Conservation (phyloP, 2,113 vertebrate genomes). For the Mirza zaza region DNA sequence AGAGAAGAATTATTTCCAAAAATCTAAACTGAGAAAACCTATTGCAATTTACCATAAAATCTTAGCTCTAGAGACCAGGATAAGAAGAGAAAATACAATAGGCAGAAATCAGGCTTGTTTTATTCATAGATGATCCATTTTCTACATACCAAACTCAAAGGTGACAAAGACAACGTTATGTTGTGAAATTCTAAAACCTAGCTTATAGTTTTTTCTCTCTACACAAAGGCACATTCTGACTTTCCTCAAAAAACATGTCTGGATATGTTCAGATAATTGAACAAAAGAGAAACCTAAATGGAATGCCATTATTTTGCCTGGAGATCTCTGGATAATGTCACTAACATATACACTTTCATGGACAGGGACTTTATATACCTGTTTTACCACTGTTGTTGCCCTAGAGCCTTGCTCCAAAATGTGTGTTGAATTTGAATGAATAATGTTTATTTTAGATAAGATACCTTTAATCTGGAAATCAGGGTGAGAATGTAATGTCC, state of each 20-base stretch:
- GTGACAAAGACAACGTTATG: not conserved
- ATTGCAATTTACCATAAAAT: not conserved
- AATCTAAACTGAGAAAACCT: not conserved
- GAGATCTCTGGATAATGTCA: not conserved
- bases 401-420: not conserved
- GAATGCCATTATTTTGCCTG: not conserved
- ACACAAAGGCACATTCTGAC: not conserved
- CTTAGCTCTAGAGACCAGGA: not conserved
- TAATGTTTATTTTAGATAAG: not conserved
- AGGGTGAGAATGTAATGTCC: not conserved
- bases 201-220: not conserved
- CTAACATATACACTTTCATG: not conserved
- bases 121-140: not conserved
- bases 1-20: not conserved
- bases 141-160: not conserved
- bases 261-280: not conserved
- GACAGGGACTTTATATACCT: not conserved
- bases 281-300: not conserved
- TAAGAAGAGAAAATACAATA: not conserved
- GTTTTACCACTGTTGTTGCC: not conserved
- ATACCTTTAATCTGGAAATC: not conserved
- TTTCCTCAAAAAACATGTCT: constrained; percentile 23
- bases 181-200: not conserved
- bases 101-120: not conserved
- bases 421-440: not conserved